Evolutionary conservation across 2,888 invertebrate species (phyloP).

Genomic region (Shargacucullia verbasci): DNA sequence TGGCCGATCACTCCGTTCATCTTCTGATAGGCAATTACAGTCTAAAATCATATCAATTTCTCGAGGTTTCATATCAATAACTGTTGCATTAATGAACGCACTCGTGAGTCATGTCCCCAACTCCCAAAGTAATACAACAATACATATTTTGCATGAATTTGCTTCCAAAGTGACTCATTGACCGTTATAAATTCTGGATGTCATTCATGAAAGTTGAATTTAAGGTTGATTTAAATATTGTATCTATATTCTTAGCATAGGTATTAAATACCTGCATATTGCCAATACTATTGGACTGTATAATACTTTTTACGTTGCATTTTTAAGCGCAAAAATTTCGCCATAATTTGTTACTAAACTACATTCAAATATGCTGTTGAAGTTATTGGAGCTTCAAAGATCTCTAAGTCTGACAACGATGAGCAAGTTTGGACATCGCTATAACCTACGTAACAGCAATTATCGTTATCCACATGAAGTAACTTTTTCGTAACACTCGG

Average conservation of each 20-base stretch:
- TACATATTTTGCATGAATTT: slow-evolving; percentile 33
- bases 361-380: slow-evolving; percentile 25
- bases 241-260: slow-evolving; percentile 1
- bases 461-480: slow-evolving; percentile 47
- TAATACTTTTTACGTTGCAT: slow-evolving; percentile 18
- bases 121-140: slow-evolving; percentile 24
- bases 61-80: slow-evolving; percentile 10
- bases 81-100: slow-evolving; percentile 32
- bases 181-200: slow-evolving; percentile 35
- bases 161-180: slow-evolving; percentile 34
- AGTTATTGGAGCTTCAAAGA: slow-evolving; percentile 52
- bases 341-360: slow-evolving; percentile 21
- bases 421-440: slow-evolving; percentile 35
- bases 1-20: slow-evolving; percentile 11
- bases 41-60: slow-evolving; percentile 24
- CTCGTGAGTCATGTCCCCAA: slow-evolving; percentile 43
- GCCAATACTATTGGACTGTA: slow-evolving; percentile 9
- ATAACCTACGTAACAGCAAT: slow-evolving; percentile 29
- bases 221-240: slow-evolving; percentile 7
- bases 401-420: slow-evolving; percentile 41
- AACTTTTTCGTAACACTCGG: slow-evolving; percentile 55
- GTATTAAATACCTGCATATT: slow-evolving; percentile 9
- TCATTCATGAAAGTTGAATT: slow-evolving; percentile 17
- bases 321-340: slow-evolving; percentile 2
- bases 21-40: slow-evolving; percentile 17